These are phyloP conservation scores for Sapayoa aenigma DNA, from an alignment of 2,113 vertebrate species.

Conservation along the genomic window DNA sequence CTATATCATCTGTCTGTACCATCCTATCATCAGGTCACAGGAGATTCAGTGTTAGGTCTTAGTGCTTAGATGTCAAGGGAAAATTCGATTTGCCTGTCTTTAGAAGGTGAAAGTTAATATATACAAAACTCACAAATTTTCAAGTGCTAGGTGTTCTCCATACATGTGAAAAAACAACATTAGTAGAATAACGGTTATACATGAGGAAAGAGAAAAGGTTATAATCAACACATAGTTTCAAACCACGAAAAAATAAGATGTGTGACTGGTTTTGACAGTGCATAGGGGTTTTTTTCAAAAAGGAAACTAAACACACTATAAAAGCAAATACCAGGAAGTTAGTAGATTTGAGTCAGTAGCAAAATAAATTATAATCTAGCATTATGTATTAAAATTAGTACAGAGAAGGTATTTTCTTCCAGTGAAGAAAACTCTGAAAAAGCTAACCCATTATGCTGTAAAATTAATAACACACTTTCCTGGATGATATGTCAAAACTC, in stretches of 20 bases:
- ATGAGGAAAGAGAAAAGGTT: neutral
- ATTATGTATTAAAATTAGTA: neutral
- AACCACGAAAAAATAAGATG: neutral
- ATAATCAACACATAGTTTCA: neutral
- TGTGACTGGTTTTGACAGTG: neutral
- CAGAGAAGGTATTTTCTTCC: neutral
- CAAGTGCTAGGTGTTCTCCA: neutral
- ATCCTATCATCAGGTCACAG: neutral
- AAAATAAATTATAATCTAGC: neutral
- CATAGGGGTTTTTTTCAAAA: neutral
- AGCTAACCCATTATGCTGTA: neutral
- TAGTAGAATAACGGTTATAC: neutral
- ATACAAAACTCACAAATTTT: neutral
- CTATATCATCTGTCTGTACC: fast-evolving
- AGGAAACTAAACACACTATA: neutral
- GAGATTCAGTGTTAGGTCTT: neutral
- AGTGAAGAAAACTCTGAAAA: neutral
- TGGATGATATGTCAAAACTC: neutral
- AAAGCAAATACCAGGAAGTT: neutral
- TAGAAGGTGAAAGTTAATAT: neutral
- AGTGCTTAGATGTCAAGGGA: neutral
- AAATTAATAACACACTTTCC: neutral
- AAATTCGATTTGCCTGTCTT: neutral
- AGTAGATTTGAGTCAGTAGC: neutral
- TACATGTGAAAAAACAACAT: neutral